Conservation (phyloP, 1,140 invertebrate species). For the Dreissena rostriformis region DNA sequence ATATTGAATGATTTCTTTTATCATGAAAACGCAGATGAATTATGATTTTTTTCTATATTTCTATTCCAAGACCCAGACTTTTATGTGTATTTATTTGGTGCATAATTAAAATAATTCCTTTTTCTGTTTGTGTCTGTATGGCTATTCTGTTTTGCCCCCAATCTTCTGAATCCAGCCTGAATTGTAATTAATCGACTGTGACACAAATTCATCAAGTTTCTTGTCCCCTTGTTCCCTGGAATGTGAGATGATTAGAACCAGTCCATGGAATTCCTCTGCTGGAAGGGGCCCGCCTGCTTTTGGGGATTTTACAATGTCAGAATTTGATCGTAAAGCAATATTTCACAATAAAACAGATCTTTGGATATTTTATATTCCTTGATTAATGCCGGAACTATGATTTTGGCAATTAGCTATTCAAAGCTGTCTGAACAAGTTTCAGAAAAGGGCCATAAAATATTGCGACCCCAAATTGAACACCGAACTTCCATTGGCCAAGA, state of each 20-base stretch:
- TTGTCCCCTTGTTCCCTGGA: conserved; percentile 5
- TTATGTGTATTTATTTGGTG: too few species aligned
- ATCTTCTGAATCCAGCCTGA: conserved; percentile 44
- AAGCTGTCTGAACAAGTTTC: too few species aligned
- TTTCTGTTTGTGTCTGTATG: too few species aligned
- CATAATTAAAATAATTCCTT: too few species aligned
- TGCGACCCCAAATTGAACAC: too few species aligned
- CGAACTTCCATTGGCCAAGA: not conserved
- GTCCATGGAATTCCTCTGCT: conserved; percentile 30
- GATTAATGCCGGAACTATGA: not conserved
- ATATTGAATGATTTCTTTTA: too few species aligned
- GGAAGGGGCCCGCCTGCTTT: conserved; percentile 12
- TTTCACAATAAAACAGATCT: not conserved
- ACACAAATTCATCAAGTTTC: conserved; percentile 52
- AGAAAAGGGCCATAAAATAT: too few species aligned
- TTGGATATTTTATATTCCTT: not conserved
- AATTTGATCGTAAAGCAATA: conserved; percentile 3
- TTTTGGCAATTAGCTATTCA: too few species aligned
- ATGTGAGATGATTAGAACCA: conserved; percentile 45
- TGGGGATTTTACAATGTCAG: not conserved
- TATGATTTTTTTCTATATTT: too few species aligned
- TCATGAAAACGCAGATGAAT: too few species aligned
- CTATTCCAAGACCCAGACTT: too few species aligned
- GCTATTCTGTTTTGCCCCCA: not conserved
- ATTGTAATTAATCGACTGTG: conserved; percentile 48